Evolutionary conservation across 2,113 vertebrate species (phyloP).

Genomic region (Holacanthus passer): DNA sequence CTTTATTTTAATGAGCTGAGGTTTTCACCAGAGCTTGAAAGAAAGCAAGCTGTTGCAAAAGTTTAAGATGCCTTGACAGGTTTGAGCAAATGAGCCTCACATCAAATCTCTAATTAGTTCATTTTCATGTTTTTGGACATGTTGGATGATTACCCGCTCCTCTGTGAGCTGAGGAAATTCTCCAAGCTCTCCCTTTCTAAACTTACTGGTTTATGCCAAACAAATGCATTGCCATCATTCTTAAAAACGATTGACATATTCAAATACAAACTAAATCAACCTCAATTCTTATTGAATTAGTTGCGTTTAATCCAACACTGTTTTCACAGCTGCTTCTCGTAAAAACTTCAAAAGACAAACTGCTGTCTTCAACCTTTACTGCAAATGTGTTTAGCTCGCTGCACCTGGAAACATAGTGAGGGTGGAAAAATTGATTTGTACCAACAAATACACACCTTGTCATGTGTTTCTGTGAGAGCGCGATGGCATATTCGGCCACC

Average conservation of each 20-base stretch:
- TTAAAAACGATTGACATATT: no score
- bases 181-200: not conserved
- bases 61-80: not conserved
- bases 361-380: not conserved
- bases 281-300: no score
- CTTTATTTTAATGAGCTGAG: not conserved
- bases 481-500: constrained; percentile 94
- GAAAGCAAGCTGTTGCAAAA: not conserved
- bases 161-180: not conserved
- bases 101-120: not conserved
- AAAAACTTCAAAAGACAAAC: constrained; percentile 3
- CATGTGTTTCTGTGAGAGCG: constrained; percentile 95
- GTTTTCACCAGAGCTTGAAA: not conserved
- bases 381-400: not conserved
- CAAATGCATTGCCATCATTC: not conserved
- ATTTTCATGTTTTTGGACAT: not conserved
- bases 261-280: no score
- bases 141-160: not conserved
- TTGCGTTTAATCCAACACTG: not conserved
- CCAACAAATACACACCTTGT: constrained; percentile 84
- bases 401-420: not conserved
- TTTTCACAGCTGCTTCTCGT: not conserved
- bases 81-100: not conserved
- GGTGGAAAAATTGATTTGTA: not conserved
- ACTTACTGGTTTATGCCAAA: not conserved